Evolutionary conservation across 2,113 vertebrate genomes (phyloP).

Genomic region (Polyodon spathula): DNA sequence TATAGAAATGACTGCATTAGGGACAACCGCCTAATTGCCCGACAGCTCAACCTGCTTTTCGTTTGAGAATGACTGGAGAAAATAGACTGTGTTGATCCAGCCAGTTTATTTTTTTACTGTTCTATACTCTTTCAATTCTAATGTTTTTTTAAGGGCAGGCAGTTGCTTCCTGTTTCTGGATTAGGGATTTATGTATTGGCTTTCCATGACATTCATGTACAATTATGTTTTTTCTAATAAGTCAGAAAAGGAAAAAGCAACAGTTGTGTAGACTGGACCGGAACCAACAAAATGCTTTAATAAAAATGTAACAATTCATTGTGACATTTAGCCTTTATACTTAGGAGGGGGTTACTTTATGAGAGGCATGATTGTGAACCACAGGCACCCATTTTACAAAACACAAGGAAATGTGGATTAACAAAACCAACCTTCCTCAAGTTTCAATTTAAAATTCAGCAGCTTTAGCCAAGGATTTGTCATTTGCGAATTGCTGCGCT

Average conservation of each 20-base stretch:
- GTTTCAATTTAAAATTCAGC: slow-evolving; percentile 53
- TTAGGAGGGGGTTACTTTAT: slow-evolving; percentile 30
- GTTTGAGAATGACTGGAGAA: not conserved
- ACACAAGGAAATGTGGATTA: slow-evolving; percentile 61
- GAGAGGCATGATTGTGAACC: slow-evolving; percentile 50
- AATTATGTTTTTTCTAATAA: slow-evolving; percentile 5
- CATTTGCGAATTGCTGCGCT: slow-evolving; percentile 50
- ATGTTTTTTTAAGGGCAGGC: not conserved
- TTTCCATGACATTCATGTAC: not conserved
- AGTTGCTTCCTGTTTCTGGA: slow-evolving; percentile 7
- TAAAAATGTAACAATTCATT: slow-evolving; percentile 26
- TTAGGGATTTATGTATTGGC: slow-evolving; percentile 5
- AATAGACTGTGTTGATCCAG: not conserved
- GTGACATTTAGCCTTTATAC: slow-evolving; percentile 45
- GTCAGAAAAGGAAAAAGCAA: slow-evolving; percentile 7
- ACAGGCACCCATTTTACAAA: slow-evolving; percentile 60
- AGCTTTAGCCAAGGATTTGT: slow-evolving; percentile 59
- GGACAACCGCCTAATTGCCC: too few species aligned
- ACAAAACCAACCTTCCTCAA: slow-evolving; percentile 69
- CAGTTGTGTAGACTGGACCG: slow-evolving; percentile 20
- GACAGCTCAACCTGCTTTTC: not conserved
- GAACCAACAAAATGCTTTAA: slow-evolving; percentile 15
- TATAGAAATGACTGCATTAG: too few species aligned
- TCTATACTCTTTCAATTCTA: slow-evolving; percentile 6
- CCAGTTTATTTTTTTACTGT: not conserved